Base-by-base conservation (phyloP, 53 echinoderm and acorn worm genomes). In the Actinopyga echinites region DNA sequence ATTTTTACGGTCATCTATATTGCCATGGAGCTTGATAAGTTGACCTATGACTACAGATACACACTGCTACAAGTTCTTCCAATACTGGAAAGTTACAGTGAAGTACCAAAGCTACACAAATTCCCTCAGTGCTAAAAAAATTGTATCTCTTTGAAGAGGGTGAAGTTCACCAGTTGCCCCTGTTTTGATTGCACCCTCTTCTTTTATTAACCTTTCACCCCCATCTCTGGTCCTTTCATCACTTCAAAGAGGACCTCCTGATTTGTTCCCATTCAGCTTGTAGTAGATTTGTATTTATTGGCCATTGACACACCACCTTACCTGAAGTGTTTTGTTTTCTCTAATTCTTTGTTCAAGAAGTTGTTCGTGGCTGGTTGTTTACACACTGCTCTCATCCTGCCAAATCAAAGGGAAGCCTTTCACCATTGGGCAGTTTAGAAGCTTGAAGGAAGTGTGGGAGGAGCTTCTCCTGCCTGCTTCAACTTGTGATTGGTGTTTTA, bases 261-360 rank as follows among this genome's bases (percentile, higher is more conserved):
- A 68, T 36, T 30, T 71, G 71, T 43, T 71, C 45, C 68, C 38
- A 68, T 71, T 71, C 25, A 71, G 71, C 71, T 71, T 5, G 24
- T 40, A 42, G 71, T 43, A 26, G 6, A 65, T 23, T 24, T 71
- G 32, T 71, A 44, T 71, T 71, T 44, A 44, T 71, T 71, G 71
- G 71, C 71, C 71, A 71, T 71, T 71, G 45, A 71, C 45, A 71
- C 26, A 40, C 71, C 71, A 19, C 29, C 45, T 44, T 71, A 22
- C 40, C 71, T 71, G 22, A 24, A 71, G 71, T 71, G 71, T 71
- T 71, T 71, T 71, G 77, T 77, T 53, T 77, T 69, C 22, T 29
- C 54, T 30, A 77, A 55, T 56, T 77, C 77, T 77, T 77, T 77
- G 77, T 77, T 49, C 77, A 77, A 77, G 53, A 77, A 77, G 54